phyloP scores from a whole-genome alignment of 2,797 vertebrate genomes.

The Malurus splendens region DNA sequence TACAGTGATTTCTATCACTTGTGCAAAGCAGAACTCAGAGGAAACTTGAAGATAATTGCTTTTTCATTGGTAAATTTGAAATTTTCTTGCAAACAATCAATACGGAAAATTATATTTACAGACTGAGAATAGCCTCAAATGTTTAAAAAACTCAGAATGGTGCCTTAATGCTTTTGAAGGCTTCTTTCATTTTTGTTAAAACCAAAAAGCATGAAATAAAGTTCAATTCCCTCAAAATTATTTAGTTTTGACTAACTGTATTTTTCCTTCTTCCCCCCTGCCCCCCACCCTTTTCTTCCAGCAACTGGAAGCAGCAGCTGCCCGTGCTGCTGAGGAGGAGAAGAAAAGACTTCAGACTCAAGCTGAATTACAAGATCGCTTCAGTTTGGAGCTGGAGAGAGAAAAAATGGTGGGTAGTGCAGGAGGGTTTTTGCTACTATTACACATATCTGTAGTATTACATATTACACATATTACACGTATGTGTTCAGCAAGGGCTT shows the following conservation, averaged over 20 bases:
- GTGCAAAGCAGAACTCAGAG: neutral
- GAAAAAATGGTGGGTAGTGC: constrained; percentile 82
- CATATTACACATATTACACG: too few relatives aligned
- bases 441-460: neutral
- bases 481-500: neutral
- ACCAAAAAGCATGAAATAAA: neutral
- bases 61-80: neutral
- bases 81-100: neutral
- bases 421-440: rapidly evolving
- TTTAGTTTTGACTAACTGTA: neutral
- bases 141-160: neutral
- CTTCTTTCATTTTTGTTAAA: neutral
- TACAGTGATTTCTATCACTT: neutral
- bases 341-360: constrained; percentile 86
- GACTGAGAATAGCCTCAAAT: neutral
- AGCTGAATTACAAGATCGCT: constrained; percentile 87
- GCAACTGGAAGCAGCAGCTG: constrained; percentile 90
- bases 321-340: constrained; percentile 86
- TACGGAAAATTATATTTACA: neutral
- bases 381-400: constrained; percentile 87
- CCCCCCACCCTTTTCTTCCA: constrained; percentile 30
- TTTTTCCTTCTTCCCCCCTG: neutral
- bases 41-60: neutral
- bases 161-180: neutral
- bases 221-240: neutral